Conservation (phyloP, 1,140 invertebrate species). For the Octopus bimaculoides region DNA sequence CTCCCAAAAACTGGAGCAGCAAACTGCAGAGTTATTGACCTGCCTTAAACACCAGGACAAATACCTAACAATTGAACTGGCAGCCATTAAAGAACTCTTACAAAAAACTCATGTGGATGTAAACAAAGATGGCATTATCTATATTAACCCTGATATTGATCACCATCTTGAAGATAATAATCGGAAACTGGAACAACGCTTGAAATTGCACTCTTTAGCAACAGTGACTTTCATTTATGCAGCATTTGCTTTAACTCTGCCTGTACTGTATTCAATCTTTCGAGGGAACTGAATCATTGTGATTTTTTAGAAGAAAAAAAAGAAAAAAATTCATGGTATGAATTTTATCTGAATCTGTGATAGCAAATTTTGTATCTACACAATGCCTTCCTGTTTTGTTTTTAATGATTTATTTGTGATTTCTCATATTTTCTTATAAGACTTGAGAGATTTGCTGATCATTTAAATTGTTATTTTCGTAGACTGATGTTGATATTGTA, state of each 20-base stretch:
- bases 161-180: constrained; percentile 40
- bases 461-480: too few relatives aligned
- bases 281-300: constrained; percentile 23
- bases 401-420: too few relatives aligned
- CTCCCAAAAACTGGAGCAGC: constrained; percentile 18
- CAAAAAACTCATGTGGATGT: constrained; percentile 8
- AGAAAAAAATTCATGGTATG: neutral
- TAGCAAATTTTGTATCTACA: too few relatives aligned
- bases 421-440: too few relatives aligned
- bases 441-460: too few relatives aligned
- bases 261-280: constrained; percentile 44
- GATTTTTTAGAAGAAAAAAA: neutral
- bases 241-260: constrained; percentile 40
- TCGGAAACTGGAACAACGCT: constrained; percentile 48
- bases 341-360: neutral
- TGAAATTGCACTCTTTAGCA: constrained; percentile 46
- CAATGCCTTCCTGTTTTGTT: too few relatives aligned
- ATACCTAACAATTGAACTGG: constrained; percentile 26
- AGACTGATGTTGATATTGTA: too few relatives aligned
- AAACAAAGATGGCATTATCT: constrained; percentile 34
- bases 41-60: constrained; percentile 36
- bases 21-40: constrained; percentile 37
- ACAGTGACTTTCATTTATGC: constrained; percentile 46
- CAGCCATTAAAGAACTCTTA: constrained; percentile 32
- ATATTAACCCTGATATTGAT: constrained; percentile 50